Percentiles rank a stretch among this genome's conserved stretches.
phyloP scores from a whole-genome alignment of 1,140 invertebrate species.

The Meloidogyne exigua region DNA sequence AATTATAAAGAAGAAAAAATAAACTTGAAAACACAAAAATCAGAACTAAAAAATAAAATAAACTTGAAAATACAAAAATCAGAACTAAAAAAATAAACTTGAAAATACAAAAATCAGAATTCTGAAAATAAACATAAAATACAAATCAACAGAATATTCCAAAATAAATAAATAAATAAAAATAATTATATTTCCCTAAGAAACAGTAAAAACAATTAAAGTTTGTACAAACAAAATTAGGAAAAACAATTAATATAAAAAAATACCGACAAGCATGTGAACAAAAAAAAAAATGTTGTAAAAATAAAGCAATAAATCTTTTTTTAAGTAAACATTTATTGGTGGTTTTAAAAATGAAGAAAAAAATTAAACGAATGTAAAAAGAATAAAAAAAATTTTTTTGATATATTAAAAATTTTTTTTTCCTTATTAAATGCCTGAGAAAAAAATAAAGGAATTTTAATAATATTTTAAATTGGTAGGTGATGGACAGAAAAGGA shows the following conservation, averaged over 20 bases:
- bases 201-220: not conserved
- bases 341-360: not conserved
- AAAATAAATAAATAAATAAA: too few species aligned
- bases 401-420: not conserved
- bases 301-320: constrained; percentile 5
- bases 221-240: not conserved
- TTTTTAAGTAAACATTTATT: not conserved
- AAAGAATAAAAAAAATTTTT: too few species aligned
- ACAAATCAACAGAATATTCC: not conserved
- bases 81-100: not conserved
- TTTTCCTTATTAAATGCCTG: not conserved
- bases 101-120: not conserved
- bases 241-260: not conserved
- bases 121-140: not conserved
- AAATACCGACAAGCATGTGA: not conserved
- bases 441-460: not conserved
- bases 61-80: not conserved
- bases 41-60: too few species aligned
- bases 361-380: not conserved
- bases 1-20: too few species aligned
- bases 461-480: not conserved
- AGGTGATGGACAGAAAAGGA: not conserved
- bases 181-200: not conserved
- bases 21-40: too few species aligned
- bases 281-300: not conserved